Percentiles rank a stretch among this genome's conserved stretches.
These are phyloP conservation scores for Phanerotoma sp. DNA, from an alignment of 2,888 invertebrate genomes.

Conservation along the genomic window DNA sequence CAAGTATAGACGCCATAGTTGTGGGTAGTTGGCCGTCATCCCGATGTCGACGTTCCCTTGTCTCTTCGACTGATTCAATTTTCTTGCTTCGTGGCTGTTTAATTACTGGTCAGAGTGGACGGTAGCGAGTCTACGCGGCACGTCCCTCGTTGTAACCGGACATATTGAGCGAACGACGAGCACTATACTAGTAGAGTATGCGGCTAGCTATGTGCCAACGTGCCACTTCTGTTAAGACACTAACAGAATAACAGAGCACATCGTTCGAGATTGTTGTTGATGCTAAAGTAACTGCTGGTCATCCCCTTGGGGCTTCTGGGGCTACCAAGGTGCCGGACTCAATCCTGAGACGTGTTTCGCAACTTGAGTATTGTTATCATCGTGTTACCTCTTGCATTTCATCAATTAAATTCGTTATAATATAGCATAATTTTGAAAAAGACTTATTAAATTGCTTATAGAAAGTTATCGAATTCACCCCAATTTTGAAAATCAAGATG, in stretches of 20 bases:
- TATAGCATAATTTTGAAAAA: too few species aligned
- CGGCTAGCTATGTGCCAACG: constrained; percentile 13
- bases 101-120: constrained; percentile 57
- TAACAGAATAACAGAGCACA: constrained; percentile 54
- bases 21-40: constrained; percentile 57
- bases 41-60: constrained; percentile 56
- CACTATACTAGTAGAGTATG: constrained; percentile 9
- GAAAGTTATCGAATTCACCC: too few species aligned
- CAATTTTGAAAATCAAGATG: too few species aligned
- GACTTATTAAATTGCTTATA: too few species aligned
- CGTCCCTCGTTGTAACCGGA: constrained; percentile 17
- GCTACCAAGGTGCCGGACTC: constrained; percentile 19
- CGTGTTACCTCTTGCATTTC: not conserved
- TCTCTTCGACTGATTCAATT: constrained; percentile 58
- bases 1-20: constrained; percentile 51
- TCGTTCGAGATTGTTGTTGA: constrained; percentile 56
- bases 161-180: constrained; percentile 26
- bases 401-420: not conserved
- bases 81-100: constrained; percentile 57
- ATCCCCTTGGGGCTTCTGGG: constrained; percentile 18
- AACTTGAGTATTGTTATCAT: constrained; percentile 44
- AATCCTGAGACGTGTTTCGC: constrained; percentile 52
- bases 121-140: constrained; percentile 32
- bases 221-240: constrained; percentile 47
- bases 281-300: constrained; percentile 52